A percentile compares a stretch with the other conserved stretches of the same genome.
These are phyloP conservation scores for Tetanocera ferruginea DNA, from an alignment of 2,888 invertebrate genomes.

Conservation along the genomic window DNA sequence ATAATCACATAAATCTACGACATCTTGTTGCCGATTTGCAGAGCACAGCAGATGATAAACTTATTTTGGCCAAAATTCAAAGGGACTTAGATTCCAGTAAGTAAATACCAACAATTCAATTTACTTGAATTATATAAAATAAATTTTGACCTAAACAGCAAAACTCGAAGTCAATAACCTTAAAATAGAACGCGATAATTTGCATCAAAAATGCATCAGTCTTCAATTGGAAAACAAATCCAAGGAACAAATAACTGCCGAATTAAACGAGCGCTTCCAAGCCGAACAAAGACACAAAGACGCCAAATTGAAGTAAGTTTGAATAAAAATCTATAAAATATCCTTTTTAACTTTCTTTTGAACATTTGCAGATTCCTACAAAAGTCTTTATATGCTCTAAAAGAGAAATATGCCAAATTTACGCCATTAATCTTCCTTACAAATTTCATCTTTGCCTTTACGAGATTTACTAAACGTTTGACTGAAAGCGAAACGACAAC, in stretches of 20 bases:
- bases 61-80: conserved; percentile 65
- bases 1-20: conserved; percentile 67
- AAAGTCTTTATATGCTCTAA: conserved; percentile 60
- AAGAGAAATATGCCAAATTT: conserved; percentile 68
- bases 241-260: conserved; percentile 51
- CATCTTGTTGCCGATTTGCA: conserved; percentile 69
- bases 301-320: conserved; percentile 62
- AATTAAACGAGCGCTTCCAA: conserved; percentile 57
- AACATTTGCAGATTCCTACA: conserved; percentile 58
- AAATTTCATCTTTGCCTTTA: conserved; percentile 65
- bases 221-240: conserved; percentile 51
- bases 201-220: conserved; percentile 52
- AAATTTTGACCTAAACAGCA: conserved; percentile 49
- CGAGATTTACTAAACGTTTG: conserved; percentile 54
- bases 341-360: neutral
- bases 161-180: conserved; percentile 60
- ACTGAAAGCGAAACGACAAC: conserved; percentile 35
- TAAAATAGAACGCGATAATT: conserved; percentile 55
- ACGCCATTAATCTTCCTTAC: conserved; percentile 67
- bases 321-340: neutral
- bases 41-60: conserved; percentile 65
- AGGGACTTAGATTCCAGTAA: conserved; percentile 65
- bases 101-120: conserved; percentile 19
- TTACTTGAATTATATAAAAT: neutral
- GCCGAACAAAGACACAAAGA: conserved; percentile 57